Evolutionary conservation across 2,888 invertebrate species (phyloP).

Genomic region (Leptothorax acervorum): DNA sequence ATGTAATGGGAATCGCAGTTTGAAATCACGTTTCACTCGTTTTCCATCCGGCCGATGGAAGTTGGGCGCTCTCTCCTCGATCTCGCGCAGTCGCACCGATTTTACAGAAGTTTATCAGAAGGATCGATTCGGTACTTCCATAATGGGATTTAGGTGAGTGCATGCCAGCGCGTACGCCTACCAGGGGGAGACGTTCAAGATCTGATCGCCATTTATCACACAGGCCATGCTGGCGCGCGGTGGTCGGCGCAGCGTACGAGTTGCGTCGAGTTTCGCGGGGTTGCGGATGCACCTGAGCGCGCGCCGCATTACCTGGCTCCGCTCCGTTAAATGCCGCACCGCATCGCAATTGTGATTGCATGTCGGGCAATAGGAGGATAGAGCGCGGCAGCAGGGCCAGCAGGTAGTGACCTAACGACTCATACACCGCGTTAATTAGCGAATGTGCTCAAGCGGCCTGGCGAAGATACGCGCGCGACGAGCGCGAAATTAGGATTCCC

Average conservation of each 20-base stretch:
- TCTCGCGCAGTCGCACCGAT: constrained; percentile 15
- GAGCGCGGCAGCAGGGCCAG: constrained; percentile 26
- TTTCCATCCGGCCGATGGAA: neutral
- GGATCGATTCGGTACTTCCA: constrained; percentile 40
- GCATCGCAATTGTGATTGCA: constrained; percentile 65
- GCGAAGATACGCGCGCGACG: constrained; percentile 12
- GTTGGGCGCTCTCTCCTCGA: constrained; percentile 1
- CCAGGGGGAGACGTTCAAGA: constrained; percentile 65
- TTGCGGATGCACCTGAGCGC: constrained; percentile 71
- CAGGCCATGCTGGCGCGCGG: constrained; percentile 29
- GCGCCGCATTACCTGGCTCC: constrained; percentile 59
- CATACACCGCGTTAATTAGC: constrained; percentile 40
- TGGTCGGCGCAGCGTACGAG: constrained; percentile 62
- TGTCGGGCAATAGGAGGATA: constrained; percentile 26
- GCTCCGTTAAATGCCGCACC: constrained; percentile 60
- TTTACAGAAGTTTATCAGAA: constrained; percentile 38
- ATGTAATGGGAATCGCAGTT: neutral
- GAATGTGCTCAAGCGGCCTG: neutral
- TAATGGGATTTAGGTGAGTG: constrained; percentile 59
- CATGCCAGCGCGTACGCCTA: constrained; percentile 50
- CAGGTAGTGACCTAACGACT: constrained; percentile 33
- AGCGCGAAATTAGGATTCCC: constrained; percentile 36
- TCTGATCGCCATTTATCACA: constrained; percentile 76
- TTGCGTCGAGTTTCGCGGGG: constrained; percentile 71
- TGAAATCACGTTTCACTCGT: constrained; percentile 17